Evolutionary conservation across 1,140 invertebrate species (phyloP).

Genomic region (Drosophila ficusphila): DNA sequence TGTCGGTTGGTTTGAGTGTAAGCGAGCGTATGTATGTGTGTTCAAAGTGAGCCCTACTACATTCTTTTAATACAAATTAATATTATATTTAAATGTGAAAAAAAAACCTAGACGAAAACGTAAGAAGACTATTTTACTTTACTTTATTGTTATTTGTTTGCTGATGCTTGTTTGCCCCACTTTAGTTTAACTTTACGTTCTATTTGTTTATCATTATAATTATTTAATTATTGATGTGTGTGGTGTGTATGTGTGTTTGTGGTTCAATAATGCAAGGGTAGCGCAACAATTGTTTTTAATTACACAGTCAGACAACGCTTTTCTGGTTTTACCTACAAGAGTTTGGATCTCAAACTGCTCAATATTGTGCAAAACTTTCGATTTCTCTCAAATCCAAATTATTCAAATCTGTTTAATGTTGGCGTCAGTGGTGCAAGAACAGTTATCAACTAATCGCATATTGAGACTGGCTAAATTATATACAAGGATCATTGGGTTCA

Average conservation of each 20-base stretch:
- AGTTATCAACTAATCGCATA: slow-evolving; percentile 35
- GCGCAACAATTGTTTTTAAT: slow-evolving; percentile 49
- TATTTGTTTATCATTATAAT: slow-evolving; percentile 75
- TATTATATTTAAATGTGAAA: slow-evolving; percentile 43
- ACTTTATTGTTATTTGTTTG: slow-evolving; percentile 53
- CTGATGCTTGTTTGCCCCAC: slow-evolving; percentile 32
- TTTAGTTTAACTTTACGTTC: slow-evolving; percentile 59
- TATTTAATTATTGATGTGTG: slow-evolving; percentile 51
- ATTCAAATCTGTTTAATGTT: slow-evolving; percentile 3
- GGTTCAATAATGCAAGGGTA: slow-evolving; percentile 41
- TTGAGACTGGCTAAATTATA: slow-evolving; percentile 71
- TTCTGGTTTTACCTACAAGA: slow-evolving; percentile 17
- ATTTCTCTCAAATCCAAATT: slow-evolving; percentile 13
- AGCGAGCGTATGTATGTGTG: slow-evolving; percentile 17
- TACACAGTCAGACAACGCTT: slow-evolving; percentile 57
- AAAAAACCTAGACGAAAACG: slow-evolving; percentile 59
- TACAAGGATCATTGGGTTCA: slow-evolving; percentile 62
- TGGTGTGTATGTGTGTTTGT: slow-evolving; percentile 7
- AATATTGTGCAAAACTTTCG: slow-evolving; percentile 22
- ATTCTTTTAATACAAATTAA: slow-evolving; percentile 47
- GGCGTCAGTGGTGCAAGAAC: slow-evolving; percentile 32
- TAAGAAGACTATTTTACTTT: slow-evolving; percentile 53
- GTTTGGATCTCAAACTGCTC: background rate
- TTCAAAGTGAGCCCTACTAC: slow-evolving; percentile 32
- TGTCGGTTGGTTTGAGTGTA: slow-evolving; percentile 26